Base-by-base conservation (phyloP, 1,140 invertebrate genomes). In the Euwallacea similis region DNA sequence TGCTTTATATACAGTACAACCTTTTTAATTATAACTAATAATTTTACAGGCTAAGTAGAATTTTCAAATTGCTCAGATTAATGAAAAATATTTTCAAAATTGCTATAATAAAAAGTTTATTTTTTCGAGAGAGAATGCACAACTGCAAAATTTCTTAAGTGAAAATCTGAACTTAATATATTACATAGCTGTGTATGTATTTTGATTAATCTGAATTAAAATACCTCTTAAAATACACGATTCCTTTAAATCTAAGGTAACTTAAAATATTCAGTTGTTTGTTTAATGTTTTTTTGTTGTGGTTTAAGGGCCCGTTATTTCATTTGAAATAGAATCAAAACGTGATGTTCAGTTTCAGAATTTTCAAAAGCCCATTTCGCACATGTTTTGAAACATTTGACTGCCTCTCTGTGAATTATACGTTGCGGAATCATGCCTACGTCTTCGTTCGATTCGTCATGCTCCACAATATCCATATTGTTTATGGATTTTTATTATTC, bases 291-390 rank as follows among this genome's bases (percentile, higher is more conserved):
- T 56, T n/a, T 21, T 56, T 56, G 0, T 16, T 56, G 0, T 21
- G 6, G 0, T 8, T 56, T 56, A 1, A 15, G 15, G 8, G 54
- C 15, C 16, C 54, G 54, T 56, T 56, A 2, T 21, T 56, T 56
- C 54, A 56, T 56, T 56, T 56, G 2, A n/a, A 7, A 13, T 15
- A 56, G 15, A 56, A 56, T 56, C 16, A 11, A 56, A 8, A 56
- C 10, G 8, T 56, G 54, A 16, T 56, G 54, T 56, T 56, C n/a
- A 1, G 54, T 8, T 56, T 56, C 54, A 15, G 16, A 56, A 56
- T 7, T 56, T 56, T 56, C 54, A 2, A 15, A n/a, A 56, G 53
- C 54, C 54, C 7, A 7, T 56, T 56, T 56, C 16, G 8, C 3
- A 16, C 54, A 56, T 21, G 15, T 7, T 15, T 56, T 7, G 16